Conservation (phyloP, 2,113 vertebrate species). For the Micromys minutus region DNA sequence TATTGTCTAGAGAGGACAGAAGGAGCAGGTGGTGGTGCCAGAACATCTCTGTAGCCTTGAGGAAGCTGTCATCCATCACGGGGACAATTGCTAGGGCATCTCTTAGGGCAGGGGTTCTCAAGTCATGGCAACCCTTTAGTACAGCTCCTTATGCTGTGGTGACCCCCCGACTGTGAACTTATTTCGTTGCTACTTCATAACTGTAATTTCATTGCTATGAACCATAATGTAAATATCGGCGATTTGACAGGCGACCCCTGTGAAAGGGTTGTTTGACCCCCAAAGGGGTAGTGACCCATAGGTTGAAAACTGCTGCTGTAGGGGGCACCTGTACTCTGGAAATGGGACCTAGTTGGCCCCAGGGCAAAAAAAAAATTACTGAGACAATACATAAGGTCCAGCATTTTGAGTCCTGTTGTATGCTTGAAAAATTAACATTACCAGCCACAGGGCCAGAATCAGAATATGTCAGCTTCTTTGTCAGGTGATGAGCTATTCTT, state of each 20-base stretch:
- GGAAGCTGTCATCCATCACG: neutral
- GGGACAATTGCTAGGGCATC: neutral
- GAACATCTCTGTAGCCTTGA: neutral
- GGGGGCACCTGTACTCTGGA: neutral
- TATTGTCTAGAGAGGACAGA: neutral
- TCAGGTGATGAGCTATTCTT: neutral
- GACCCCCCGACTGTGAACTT: neutral
- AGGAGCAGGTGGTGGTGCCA: neutral
- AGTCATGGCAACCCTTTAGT: neutral
- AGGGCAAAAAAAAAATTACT: neutral
- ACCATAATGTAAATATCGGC: neutral
- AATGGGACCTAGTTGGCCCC: neutral
- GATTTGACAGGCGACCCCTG: neutral
- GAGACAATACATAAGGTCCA: neutral
- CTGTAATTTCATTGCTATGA: neutral
- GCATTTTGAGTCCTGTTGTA: constrained; percentile 4
- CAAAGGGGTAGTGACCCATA: neutral
- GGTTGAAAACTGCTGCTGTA: neutral
- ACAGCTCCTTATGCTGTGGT: neutral
- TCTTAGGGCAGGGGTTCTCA: neutral
- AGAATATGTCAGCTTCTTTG: neutral
- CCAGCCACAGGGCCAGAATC: constrained; percentile 1
- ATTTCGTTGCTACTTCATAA: neutral
- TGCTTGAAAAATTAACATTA: constrained; percentile 24
- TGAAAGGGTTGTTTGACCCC: neutral